Conservation (phyloP, 2,113 vertebrate genomes). For the Thomomys bottae region DNA sequence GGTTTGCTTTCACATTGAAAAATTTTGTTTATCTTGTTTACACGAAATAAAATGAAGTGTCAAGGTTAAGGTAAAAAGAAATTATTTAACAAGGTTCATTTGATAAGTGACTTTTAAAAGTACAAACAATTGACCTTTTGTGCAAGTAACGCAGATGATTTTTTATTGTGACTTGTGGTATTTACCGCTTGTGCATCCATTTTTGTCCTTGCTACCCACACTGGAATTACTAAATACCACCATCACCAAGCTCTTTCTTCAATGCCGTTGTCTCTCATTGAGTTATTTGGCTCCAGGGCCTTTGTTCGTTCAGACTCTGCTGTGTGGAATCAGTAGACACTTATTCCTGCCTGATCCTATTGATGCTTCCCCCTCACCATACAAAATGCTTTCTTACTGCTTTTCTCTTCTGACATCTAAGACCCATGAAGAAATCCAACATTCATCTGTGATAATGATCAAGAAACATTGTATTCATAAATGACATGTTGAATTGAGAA, state of each 20-base stretch:
- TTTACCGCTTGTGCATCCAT: not conserved
- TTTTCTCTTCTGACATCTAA: conserved; percentile 3
- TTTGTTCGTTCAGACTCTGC: not conserved
- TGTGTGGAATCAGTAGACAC: conserved; percentile 1
- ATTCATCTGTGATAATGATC: no score
- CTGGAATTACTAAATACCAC: not conserved
- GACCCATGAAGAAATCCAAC: not conserved
- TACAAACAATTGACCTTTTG: not conserved
- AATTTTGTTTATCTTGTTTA: not conserved
- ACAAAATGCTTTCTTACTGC: not conserved
- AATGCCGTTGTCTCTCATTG: not conserved
- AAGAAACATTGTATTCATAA: no score
- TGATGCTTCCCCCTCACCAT: not conserved
- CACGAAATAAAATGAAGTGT: not conserved
- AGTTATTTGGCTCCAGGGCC: not conserved
- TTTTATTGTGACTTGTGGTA: not conserved
- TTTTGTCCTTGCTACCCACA: not conserved
- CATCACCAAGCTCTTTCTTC: not conserved
- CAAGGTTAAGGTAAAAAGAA: not conserved
- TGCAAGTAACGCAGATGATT: not conserved
- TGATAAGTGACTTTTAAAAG: not conserved
- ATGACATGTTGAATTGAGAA: no score
- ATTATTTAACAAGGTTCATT: not conserved
- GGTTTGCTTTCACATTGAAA: not conserved
- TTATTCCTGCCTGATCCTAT: not conserved